These are phyloP conservation scores for Pristis pectinata DNA, from an alignment of 2,797 vertebrate species.

Conservation along the genomic window DNA sequence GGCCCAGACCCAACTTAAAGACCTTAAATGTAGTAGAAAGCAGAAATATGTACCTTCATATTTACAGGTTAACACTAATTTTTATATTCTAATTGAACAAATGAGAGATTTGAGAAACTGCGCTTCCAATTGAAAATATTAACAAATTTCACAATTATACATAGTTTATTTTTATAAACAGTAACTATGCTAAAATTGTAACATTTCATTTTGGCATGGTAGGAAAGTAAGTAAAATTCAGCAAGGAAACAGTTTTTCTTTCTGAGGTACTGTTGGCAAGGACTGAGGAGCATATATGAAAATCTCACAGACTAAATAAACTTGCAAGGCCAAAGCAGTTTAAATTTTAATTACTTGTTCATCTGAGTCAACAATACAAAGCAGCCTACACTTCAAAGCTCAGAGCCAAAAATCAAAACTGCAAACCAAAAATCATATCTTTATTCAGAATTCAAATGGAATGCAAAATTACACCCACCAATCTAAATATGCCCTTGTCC, in stretches of 20 bases:
- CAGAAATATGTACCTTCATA: too few species aligned
- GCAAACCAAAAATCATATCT: not conserved
- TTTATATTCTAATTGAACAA: too few species aligned
- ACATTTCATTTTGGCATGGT: not conserved
- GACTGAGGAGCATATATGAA: not conserved
- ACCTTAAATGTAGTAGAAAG: too few species aligned
- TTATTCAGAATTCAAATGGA: not conserved
- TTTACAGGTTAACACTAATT: too few species aligned
- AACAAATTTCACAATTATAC: not conserved
- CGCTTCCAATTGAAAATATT: not conserved
- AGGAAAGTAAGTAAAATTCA: not conserved
- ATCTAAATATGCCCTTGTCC: too few species aligned
- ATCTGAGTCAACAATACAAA: not conserved
- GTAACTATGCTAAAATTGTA: not conserved
- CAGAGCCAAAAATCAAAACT: not conserved
- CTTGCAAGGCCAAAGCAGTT: not conserved
- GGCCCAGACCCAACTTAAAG: too few species aligned
- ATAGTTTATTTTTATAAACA: not conserved
- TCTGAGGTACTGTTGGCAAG: not conserved
- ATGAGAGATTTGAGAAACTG: too few species aligned
- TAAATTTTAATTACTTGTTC: not conserved
- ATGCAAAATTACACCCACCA: too few species aligned
- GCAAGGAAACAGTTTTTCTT: not conserved
- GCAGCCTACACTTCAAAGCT: not conserved
- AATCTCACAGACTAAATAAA: not conserved